Evolutionary conservation across 2,113 vertebrate species (phyloP), one percentile per base, ranked within the genome.

Genomic region (Indicator indicator): DNA sequence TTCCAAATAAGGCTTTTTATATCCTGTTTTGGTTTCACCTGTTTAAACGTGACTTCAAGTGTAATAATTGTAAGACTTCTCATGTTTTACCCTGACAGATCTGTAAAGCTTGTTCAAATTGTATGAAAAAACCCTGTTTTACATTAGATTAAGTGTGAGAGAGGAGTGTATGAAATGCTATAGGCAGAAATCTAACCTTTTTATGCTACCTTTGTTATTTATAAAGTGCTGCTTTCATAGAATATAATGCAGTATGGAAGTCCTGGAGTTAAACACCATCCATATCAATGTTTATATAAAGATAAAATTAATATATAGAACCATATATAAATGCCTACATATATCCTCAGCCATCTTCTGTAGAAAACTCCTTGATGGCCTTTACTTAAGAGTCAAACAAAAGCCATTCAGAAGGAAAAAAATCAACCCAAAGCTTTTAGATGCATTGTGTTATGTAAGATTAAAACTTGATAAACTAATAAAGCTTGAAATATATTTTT

Each of bases 291-390:
- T 12, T 14, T 15, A 42, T 7, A 13, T 62, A 52, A 8, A 5
- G n/a, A 16, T n/a, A 59, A 59, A n/a, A 33, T n/a, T 21, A 59
- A n/a, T n/a, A 59, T 59, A 23, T 33, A 27, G 12, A 8, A 40
- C 16, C 2, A 8, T 38, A 27, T 40, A 21, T 72, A 72, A 9
- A 19, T 2, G 1, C 3, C 5, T 3, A 0, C 12, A n/a, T 48
- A 6, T 12, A 32, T 54, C 14, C 14, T 3, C 4, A 58, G 2
- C 5, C 70, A 0, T 33, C 9, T 77, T 76, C 12, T 88, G 6
- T n/a, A 50, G 52, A 44, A 58, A 54, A n/a, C 28, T 24, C 21
- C 15, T 30, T 56, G 3, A 8, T 72, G 28, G 38, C 13, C 27
- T 71, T 67, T 60, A 73, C 24, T 33, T 82, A 42, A 52, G 16